A percentile compares a stretch with the other conserved stretches of the same genome.
These are phyloP conservation scores for Illadopsis cleaveri DNA, from an alignment of 2,113 vertebrate genomes.

Conservation along the genomic window DNA sequence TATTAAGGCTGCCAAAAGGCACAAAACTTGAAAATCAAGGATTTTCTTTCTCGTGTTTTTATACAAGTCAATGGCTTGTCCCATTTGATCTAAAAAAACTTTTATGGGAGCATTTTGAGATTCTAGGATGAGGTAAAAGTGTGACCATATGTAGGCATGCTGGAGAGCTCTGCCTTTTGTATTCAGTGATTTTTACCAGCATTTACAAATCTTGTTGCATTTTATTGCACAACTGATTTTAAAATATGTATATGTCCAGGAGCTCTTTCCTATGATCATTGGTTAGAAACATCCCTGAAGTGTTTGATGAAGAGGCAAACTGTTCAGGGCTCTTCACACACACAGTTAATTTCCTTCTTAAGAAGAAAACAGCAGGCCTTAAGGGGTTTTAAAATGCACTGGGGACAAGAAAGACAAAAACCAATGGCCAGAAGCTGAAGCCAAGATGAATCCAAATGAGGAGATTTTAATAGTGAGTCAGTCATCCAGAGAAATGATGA, in stretches of 20 bases:
- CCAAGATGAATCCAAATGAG: slow-evolving; percentile 58
- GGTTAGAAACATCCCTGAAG: neutral
- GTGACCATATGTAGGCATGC: fast-evolving
- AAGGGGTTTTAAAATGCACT: neutral
- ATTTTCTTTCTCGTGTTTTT: neutral
- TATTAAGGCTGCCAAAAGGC: neutral
- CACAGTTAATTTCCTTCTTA: neutral
- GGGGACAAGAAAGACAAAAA: slow-evolving; percentile 20
- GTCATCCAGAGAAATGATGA: slow-evolving; percentile 20
- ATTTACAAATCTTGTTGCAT: neutral
- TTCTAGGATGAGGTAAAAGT: neutral
- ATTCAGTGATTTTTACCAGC: neutral
- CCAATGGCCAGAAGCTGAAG: neutral
- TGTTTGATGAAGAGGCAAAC: neutral
- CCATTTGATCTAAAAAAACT: neutral
- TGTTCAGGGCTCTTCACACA: neutral
- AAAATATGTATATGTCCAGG: neutral
- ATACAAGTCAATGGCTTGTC: neutral
- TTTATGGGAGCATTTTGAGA: neutral
- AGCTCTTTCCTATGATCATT: neutral
- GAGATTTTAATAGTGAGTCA: slow-evolving; percentile 43
- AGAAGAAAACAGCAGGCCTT: neutral
- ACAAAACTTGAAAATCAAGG: neutral
- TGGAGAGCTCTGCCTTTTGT: neutral
- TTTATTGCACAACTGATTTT: neutral